Percentiles rank a stretch among this genome's conserved stretches.
These are phyloP conservation scores for Siderastrea siderea DNA, from an alignment of 92 coral and sea anemone species.

Conservation along the genomic window DNA sequence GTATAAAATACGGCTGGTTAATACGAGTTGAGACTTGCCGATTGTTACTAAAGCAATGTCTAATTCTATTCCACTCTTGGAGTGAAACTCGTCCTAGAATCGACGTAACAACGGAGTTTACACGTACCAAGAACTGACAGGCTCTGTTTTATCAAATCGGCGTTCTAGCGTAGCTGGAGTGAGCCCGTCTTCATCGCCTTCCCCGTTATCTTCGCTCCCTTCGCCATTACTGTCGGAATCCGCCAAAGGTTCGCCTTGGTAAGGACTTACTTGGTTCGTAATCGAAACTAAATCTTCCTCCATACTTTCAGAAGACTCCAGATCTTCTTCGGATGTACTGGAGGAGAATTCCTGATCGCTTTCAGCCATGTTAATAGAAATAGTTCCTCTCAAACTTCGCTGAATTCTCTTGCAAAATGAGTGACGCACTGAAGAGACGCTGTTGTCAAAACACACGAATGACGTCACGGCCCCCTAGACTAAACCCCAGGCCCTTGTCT, in stretches of 20 bases:
- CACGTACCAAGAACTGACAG: conserved; percentile 34
- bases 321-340: neutral
- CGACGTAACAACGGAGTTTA: neutral
- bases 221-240: neutral
- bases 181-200: conserved; percentile 37
- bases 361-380: neutral
- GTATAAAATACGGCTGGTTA: conserved; percentile 1
- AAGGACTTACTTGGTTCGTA: neutral
- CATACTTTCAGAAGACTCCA: neutral
- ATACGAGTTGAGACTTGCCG: neutral
- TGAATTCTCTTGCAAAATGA: neutral
- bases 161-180: conserved; percentile 25
- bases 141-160: conserved; percentile 35
- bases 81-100: no score
- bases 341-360: neutral
- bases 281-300: neutral
- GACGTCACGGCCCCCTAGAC: neutral
- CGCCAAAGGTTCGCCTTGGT: conserved; percentile 1
- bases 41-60: no score
- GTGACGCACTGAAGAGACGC: neutral
- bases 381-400: neutral
- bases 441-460: neutral
- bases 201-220: neutral
- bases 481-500: conserved; percentile 1
- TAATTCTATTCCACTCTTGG: no score